A percentile compares a stretch with the other conserved stretches of the same genome.
phyloP scores from a whole-genome alignment of 1,140 invertebrate species.

The Chelonus insularis region DNA sequence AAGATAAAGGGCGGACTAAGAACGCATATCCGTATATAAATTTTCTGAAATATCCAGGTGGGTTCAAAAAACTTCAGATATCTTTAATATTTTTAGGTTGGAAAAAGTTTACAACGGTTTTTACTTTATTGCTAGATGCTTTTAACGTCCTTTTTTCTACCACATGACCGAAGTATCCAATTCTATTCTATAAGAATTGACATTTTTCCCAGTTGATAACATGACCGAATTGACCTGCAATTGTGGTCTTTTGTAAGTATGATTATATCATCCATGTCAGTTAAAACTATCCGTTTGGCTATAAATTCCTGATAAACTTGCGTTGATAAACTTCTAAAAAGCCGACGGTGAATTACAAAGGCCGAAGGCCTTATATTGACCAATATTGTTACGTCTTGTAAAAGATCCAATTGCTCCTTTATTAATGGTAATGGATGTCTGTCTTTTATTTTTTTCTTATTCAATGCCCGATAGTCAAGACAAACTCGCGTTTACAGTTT shows the following conservation, averaged over 20 bases:
- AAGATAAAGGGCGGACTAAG: slow-evolving; percentile 29
- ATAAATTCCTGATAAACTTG: slow-evolving; percentile 31
- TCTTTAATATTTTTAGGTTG: neutral
- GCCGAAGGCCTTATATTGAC: slow-evolving; percentile 38
- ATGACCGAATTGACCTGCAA: slow-evolving; percentile 30
- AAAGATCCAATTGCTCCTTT: slow-evolving; percentile 26
- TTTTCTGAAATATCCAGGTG: slow-evolving; percentile 33
- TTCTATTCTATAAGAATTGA: slow-evolving; percentile 2
- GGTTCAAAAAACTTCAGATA: slow-evolving; percentile 5
- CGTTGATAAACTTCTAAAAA: slow-evolving; percentile 35
- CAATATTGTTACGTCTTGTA: slow-evolving; percentile 43
- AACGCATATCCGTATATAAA: slow-evolving; percentile 29
- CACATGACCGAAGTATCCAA: slow-evolving; percentile 12
- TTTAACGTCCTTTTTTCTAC: neutral
- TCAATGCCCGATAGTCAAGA: slow-evolving; percentile 26
- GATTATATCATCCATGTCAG: slow-evolving; percentile 29
- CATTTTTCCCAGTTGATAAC: slow-evolving; percentile 41
- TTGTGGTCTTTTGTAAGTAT: slow-evolving; percentile 22
- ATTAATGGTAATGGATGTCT: slow-evolving; percentile 24
- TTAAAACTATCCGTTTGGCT: neutral
- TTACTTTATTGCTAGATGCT: neutral
- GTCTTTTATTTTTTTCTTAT: slow-evolving; percentile 24
- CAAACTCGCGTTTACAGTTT: slow-evolving; percentile 24
- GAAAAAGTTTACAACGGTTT: slow-evolving; percentile 8
- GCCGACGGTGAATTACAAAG: slow-evolving; percentile 31